A percentile compares a stretch with the other conserved stretches of the same genome.
These are phyloP conservation scores for Temnothorax nylanderi DNA, from an alignment of 1,140 invertebrate species.

Conservation along the genomic window DNA sequence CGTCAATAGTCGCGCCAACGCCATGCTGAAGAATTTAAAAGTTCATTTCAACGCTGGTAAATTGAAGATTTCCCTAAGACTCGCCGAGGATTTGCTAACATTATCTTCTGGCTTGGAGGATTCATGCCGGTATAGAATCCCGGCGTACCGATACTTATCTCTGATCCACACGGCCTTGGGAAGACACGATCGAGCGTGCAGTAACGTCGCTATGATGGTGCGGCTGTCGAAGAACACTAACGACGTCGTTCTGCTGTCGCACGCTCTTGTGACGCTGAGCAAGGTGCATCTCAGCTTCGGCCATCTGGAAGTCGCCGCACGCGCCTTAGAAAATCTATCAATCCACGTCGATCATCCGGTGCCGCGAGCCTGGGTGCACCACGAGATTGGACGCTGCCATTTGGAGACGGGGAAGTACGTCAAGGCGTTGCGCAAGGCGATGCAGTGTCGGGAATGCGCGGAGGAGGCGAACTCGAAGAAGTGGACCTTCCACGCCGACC, in stretches of 20 bases:
- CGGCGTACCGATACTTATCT: slow-evolving; percentile 71
- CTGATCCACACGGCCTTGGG: slow-evolving; percentile 67
- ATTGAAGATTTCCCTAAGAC: slow-evolving; percentile 49
- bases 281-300: slow-evolving; percentile 79
- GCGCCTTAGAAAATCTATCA: slow-evolving; percentile 73
- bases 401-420: slow-evolving; percentile 71
- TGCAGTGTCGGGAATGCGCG: slow-evolving; percentile 66
- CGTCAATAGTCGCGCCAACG: slow-evolving; percentile 50
- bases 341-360: slow-evolving; percentile 67
- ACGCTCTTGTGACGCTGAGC: slow-evolving; percentile 72
- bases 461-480: slow-evolving; percentile 68
- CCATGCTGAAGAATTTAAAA: slow-evolving; percentile 65
- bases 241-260: slow-evolving; percentile 62
- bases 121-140: slow-evolving; percentile 62
- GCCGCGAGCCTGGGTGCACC: slow-evolving; percentile 74
- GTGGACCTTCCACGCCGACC: slow-evolving; percentile 75
- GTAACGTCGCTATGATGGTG: slow-evolving; percentile 69
- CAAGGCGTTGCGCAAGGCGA: slow-evolving; percentile 64
- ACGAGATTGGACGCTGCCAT: slow-evolving; percentile 74
- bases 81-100: slow-evolving; percentile 69
- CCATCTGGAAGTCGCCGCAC: slow-evolving; percentile 72
- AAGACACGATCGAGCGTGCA: slow-evolving; percentile 77
- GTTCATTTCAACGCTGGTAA: slow-evolving; percentile 66
- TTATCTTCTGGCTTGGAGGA: slow-evolving; percentile 47
- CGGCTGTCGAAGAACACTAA: slow-evolving; percentile 62